phyloP scores from a whole-genome alignment of 2,113 vertebrate genomes.

The Argyrosomus japonicus region DNA sequence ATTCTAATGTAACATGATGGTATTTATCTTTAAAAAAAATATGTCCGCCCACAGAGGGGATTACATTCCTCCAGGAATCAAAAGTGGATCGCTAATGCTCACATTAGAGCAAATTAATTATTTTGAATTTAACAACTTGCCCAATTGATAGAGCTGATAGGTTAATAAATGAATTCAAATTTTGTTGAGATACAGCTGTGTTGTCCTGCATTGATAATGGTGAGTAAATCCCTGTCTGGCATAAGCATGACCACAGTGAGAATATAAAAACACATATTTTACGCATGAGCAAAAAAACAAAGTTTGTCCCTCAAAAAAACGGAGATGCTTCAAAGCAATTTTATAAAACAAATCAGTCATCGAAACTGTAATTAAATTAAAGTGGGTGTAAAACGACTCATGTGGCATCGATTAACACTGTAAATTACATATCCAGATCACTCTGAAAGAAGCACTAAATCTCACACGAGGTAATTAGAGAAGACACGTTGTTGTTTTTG shows the following conservation, averaged over 20 bases:
- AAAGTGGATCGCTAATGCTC: neutral
- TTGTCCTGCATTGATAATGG: neutral
- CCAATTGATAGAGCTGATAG: neutral
- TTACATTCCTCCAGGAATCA: neutral
- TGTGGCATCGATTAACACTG: slow-evolving; percentile 35
- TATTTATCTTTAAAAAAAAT: neutral
- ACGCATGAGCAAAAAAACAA: neutral
- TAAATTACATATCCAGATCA: slow-evolving; percentile 45
- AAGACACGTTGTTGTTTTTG: slow-evolving; percentile 36
- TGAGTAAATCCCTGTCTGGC: neutral
- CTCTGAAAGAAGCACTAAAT: slow-evolving; percentile 34
- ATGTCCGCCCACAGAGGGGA: neutral
- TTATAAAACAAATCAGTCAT: slow-evolving; percentile 37
- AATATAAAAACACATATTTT: slow-evolving; percentile 11
- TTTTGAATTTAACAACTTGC: neutral
- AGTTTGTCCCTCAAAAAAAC: slow-evolving; percentile 1
- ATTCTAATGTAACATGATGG: neutral
- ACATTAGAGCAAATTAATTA: neutral
- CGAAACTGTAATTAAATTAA: slow-evolving; percentile 40
- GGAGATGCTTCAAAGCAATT: slow-evolving; percentile 9
- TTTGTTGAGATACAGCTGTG: neutral
- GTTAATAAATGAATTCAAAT: neutral
- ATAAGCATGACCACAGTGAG: neutral
- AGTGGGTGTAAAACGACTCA: slow-evolving; percentile 38
- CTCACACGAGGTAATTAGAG: slow-evolving; percentile 32